Conservation (phyloP, 92 coral and sea anemone species). For the Nematostella vectensis region DNA sequence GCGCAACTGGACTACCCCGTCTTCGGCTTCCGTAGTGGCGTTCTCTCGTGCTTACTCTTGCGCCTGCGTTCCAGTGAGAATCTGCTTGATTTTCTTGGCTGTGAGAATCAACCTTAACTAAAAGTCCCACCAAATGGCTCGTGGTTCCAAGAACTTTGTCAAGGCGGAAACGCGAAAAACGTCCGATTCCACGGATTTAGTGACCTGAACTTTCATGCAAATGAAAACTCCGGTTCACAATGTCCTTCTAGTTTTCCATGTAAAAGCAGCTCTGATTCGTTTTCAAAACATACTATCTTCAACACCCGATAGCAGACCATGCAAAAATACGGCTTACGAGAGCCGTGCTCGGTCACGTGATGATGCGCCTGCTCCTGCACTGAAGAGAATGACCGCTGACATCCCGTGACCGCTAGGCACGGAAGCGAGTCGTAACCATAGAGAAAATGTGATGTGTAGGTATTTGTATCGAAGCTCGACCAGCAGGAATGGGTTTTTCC, state of each 20-base stretch:
- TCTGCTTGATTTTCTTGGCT: too few species aligned
- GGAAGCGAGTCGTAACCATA: conserved; percentile 70
- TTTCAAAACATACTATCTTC: conserved; percentile 58
- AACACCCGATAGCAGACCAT: conserved; percentile 68
- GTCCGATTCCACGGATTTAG: too few species aligned
- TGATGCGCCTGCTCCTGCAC: conserved; percentile 84
- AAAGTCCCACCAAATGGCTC: too few species aligned
- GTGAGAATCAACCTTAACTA: too few species aligned
- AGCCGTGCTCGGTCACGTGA: conserved; percentile 86
- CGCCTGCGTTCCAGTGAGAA: too few species aligned
- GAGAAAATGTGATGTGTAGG: conserved; percentile 66
- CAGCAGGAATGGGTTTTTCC: conserved; percentile 84
- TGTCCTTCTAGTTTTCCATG: conserved; percentile 79
- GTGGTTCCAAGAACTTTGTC: too few species aligned
- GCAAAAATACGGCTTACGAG: conserved; percentile 67
- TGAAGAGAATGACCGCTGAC: conserved; percentile 59
- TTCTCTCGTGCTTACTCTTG: too few species aligned
- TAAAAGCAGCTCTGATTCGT: conserved; percentile 59
- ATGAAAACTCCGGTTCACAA: conserved; percentile 83
- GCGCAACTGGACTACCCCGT: too few species aligned
- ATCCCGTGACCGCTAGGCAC: conserved; percentile 73
- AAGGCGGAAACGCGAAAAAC: too few species aligned
- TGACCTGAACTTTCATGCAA: conserved; percentile 34
- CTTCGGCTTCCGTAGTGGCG: too few species aligned
- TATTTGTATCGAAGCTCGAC: conserved; percentile 50